Conservation (phyloP, 2,113 vertebrate genomes). For the Poeciliopsis turrubarensis region DNA sequence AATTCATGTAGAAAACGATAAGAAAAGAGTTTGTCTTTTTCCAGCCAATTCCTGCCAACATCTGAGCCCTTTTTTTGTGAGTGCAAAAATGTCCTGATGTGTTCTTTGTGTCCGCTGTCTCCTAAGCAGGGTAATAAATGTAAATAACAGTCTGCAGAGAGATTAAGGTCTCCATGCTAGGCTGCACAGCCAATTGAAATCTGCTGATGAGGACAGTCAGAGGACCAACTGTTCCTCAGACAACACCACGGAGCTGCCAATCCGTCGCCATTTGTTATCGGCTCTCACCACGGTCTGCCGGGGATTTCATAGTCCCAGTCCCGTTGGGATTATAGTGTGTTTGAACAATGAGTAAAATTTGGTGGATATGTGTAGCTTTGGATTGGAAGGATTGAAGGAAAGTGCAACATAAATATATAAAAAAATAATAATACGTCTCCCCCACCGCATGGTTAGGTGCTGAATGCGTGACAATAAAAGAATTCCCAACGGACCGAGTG, state of each 20-base stretch:
- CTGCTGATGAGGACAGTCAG: slow-evolving; percentile 82
- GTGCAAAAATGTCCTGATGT: neutral
- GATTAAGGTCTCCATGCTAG: slow-evolving; percentile 82
- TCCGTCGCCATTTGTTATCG: slow-evolving; percentile 90
- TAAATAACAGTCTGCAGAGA: slow-evolving; percentile 60
- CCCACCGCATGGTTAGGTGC: slow-evolving; percentile 25
- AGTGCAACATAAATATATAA: neutral
- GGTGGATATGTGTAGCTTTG: neutral
- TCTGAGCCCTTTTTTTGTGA: neutral
- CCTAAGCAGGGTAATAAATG: slow-evolving; percentile 57
- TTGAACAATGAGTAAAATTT: neutral
- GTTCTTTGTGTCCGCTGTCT: slow-evolving; percentile 6
- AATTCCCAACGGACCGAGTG: slow-evolving; percentile 45
- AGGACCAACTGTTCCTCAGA: slow-evolving; percentile 88
- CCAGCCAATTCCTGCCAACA: neutral
- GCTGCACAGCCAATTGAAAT: slow-evolving; percentile 90
- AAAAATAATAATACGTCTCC: slow-evolving; percentile 17
- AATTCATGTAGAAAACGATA: neutral
- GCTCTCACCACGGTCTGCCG: slow-evolving; percentile 84
- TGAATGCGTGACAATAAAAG: slow-evolving; percentile 41
- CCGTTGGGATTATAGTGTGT: slow-evolving; percentile 56
- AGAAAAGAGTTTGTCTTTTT: neutral
- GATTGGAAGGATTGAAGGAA: neutral
- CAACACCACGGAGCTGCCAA: slow-evolving; percentile 82
- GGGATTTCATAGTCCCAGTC: slow-evolving; percentile 84